Evolutionary conservation across 2,797 vertebrate genomes (phyloP), one percentile per base, ranked within the genome.

Genomic region (Vultur gryphus): DNA sequence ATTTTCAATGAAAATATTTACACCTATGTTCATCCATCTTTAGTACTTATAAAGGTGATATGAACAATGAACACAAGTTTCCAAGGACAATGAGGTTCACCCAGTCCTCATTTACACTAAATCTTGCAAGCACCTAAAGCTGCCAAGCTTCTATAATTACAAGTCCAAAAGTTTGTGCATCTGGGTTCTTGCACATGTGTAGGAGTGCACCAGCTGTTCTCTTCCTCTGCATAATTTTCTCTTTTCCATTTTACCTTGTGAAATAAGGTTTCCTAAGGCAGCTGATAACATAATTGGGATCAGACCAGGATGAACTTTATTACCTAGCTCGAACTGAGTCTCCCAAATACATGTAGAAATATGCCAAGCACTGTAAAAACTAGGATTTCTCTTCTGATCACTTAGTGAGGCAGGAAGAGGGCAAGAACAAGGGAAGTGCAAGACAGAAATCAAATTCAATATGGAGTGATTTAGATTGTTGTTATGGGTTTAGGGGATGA

Each of bases 131-230:
- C 33, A 82, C 4, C 9, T 87, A 70, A 92, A 82, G 6, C 80
- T 94, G 54, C n/a, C 86, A 82, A 75, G 33, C 16, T 81, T 88
- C 90, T 95, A 49, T 84, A 95, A 79, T 65, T 87, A 79, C 35
- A 44, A 9, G 13, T 62, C 75, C 91, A 93, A 87, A 93, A 79
- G 43, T 79, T 48, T 92, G 69, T 88, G 62, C 77, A 84, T 92
- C 51, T 87, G 84, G 77, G 69, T 28, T 88, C 43, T 79, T 52
- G 43, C 62, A 84, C 66, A 72, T 79, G 28, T 93, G 78, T 94
- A 83, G 89, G 81, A 92, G 80, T 66, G 16, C 18, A 95, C 78
- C 89, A 93, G 87, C 87, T 95, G 81, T 86, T 96, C 52, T 20
- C 7, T 76, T 85, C 23, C 31, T 83, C 41, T 77, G 64, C 23